Percentiles rank a stretch among this genome's conserved stretches.
These are phyloP conservation scores for Oryzias javanicus DNA, from an alignment of 2,113 vertebrate species.

Conservation along the genomic window DNA sequence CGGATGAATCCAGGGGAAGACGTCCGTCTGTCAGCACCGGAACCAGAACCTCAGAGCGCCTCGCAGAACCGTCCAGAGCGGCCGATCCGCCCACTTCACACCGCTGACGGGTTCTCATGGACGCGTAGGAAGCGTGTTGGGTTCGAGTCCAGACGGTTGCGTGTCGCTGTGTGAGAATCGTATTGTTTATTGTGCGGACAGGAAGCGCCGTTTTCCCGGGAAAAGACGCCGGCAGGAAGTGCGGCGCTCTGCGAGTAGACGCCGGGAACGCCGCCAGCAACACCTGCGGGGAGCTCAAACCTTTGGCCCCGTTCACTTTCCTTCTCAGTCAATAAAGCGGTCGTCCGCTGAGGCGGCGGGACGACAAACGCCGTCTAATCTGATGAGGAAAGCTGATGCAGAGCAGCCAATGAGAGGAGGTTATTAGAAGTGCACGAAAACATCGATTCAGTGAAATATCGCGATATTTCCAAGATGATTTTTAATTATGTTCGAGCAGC, in stretches of 20 bases:
- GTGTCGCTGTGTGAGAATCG: constrained; percentile 74
- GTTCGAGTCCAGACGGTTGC: constrained; percentile 39
- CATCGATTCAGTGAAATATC: too few species aligned
- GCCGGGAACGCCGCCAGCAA: constrained; percentile 26
- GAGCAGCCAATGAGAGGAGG: constrained; percentile 36
- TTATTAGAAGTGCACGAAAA: constrained; percentile 14
- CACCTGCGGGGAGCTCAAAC: constrained; percentile 43
- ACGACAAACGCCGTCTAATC: background rate
- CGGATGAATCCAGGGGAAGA: constrained; percentile 30
- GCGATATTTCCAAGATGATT: too few species aligned
- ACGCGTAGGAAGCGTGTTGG: constrained; percentile 50
- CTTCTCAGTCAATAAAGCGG: constrained; percentile 50
- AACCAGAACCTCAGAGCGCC: constrained; percentile 3
- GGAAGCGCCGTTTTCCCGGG: constrained; percentile 79
- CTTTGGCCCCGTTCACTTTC: constrained; percentile 61
- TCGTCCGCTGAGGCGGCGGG: constrained; percentile 8
- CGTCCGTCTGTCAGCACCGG: constrained; percentile 10
- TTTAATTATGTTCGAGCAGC: too few species aligned
- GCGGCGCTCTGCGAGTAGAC: constrained; percentile 44
- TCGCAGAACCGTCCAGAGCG: constrained; percentile 29
- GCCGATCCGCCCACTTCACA: constrained; percentile 20
- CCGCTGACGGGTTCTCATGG: constrained; percentile 11
- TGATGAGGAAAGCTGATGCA: constrained; percentile 24
- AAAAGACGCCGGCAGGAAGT: constrained; percentile 75
- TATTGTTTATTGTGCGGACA: constrained; percentile 78